Evolutionary conservation across 2,888 invertebrate genomes (phyloP).

Genomic region (Pterostichus madidus): DNA sequence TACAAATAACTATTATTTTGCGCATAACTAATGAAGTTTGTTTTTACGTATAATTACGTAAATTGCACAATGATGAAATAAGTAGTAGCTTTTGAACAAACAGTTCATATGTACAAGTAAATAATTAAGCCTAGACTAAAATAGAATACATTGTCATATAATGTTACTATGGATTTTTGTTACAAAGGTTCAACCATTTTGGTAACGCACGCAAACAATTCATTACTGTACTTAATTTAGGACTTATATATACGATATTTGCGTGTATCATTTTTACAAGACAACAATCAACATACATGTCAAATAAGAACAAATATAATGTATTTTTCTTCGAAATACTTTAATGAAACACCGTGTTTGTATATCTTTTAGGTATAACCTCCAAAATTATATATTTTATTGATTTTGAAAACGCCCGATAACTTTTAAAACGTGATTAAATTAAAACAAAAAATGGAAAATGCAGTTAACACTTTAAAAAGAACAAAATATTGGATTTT

Average conservation of each 20-base stretch:
- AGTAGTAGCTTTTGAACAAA: background rate
- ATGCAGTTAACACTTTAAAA: background rate
- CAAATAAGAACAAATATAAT: conserved; percentile 1
- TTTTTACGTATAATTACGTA: no score
- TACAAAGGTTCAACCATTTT: background rate
- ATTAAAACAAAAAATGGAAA: conserved; percentile 8
- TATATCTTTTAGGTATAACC: background rate
- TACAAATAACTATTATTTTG: conserved; percentile 67
- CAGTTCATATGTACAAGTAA: conserved; percentile 8
- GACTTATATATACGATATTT: conserved; percentile 9
- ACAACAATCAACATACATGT: conserved; percentile 7
- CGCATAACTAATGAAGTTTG: background rate
- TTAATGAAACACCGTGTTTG: background rate
- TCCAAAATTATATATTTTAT: conserved; percentile 11
- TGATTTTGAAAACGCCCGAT: background rate
- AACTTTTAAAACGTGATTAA: no score
- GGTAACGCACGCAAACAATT: conserved; percentile 34
- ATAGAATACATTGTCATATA: conserved; percentile 5
- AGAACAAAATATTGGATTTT: conserved; percentile 11
- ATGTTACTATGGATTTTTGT: background rate
- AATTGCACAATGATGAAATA: no score
- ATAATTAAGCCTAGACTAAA: conserved; percentile 5
- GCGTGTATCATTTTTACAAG: conserved; percentile 23
- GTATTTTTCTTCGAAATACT: background rate
- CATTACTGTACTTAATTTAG: conserved; percentile 37